Base-by-base conservation (phyloP, 2,888 invertebrate species). In the Colostygia pectinataria region DNA sequence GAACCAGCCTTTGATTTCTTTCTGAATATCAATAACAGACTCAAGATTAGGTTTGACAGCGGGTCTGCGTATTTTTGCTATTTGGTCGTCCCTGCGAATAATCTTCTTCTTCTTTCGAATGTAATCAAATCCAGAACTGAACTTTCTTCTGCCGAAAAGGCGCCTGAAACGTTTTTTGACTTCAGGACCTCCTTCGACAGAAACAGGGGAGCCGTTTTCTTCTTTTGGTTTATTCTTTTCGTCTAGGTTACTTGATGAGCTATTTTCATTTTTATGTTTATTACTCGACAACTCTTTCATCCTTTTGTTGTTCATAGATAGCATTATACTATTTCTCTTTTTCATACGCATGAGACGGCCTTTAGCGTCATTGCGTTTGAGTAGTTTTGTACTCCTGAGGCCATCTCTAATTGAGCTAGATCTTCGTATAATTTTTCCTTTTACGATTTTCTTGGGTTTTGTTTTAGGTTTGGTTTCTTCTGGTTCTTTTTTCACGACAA, bases 1-100 rank as follows among this genome's bases (percentile, higher is more conserved):
- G 54, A 97, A 97, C 96, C 97, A 97, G 59, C 95, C 93, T 76
- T 96, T 95, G 53, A 97, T 95, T 82, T 97, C 97, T 65, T 94
- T 94, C 58, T 94, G 94, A 42, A 97, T 95, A 76, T 97, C 97
- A 63, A 94, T 93, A 7, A 93, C 92, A 15, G 93, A 93, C 70
- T 93, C 93, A 0, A 93, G 93, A 63, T 87, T 93, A 10, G 93
- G 92, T 63, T 88, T 89, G 1, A 83, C 76, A 12, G 89, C 82
- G 53, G 82, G 77, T 59, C 92, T 77, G 55, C 91, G 83, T 69
- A 90, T 75, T 83, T 91, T 78, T 62, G 83, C 74, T 56, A 67
- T 73, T 36, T 71, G 59, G 29, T 91, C 91, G 57, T 93, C 93
- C 71, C 93, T 92, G 1, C 83, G 80, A 55, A 87, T 84, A 32